Evolutionary conservation across 2,797 vertebrate genomes (phyloP).

Genomic region (Sebastes nivosus): DNA sequence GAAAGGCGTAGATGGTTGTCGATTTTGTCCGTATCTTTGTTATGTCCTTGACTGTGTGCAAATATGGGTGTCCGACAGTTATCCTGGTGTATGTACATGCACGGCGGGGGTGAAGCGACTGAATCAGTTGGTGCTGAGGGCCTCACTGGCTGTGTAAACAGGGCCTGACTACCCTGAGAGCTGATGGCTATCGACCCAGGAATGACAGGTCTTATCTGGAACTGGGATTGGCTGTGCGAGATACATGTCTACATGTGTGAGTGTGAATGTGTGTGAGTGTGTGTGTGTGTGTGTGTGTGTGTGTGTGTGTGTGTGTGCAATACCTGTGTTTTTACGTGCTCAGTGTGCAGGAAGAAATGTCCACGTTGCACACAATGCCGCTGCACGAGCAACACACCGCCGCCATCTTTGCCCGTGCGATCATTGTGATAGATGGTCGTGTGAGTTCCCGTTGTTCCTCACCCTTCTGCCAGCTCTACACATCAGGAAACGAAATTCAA

Average conservation of each 20-base stretch:
- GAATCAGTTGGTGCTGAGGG: slow-evolving; percentile 46
- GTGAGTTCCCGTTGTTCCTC: slow-evolving; percentile 64
- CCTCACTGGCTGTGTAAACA: slow-evolving; percentile 71
- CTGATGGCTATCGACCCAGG: slow-evolving; percentile 66
- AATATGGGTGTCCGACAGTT: slow-evolving; percentile 34
- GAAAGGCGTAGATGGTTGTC: slow-evolving; percentile 30
- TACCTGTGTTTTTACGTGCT: neutral
- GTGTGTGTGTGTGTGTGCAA: neutral
- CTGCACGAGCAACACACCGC: neutral
- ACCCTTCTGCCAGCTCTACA: slow-evolving; percentile 62
- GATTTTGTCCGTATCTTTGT: slow-evolving; percentile 32
- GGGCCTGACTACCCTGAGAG: slow-evolving; percentile 38
- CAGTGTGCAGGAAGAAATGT: neutral
- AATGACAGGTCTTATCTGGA: slow-evolving; percentile 70
- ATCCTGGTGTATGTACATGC: slow-evolving; percentile 39
- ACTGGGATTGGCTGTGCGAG: slow-evolving; percentile 10
- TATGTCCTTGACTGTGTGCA: slow-evolving; percentile 41
- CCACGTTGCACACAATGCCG: neutral
- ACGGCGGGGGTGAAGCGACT: slow-evolving; percentile 31
- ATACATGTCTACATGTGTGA: slow-evolving; percentile 11
- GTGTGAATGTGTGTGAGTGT: neutral
- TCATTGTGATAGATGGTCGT: slow-evolving; percentile 60
- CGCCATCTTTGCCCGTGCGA: slow-evolving; percentile 28
- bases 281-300: neutral
- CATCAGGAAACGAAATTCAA: slow-evolving; percentile 78